Base-by-base conservation (phyloP, 2,888 invertebrate genomes). In the Oscheius sp. region DNA sequence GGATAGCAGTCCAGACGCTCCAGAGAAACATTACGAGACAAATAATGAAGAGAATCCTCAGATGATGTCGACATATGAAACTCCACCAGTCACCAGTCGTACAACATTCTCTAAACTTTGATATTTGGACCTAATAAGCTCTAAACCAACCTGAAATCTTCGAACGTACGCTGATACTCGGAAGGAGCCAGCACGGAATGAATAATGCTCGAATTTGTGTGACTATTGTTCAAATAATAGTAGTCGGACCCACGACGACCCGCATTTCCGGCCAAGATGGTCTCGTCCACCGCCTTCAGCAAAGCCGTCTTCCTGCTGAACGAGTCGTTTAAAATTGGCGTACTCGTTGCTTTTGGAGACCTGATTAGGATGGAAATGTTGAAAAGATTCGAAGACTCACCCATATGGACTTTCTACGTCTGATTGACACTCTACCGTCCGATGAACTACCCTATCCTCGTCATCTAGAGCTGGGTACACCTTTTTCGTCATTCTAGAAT, bases 291-390 rank as follows among this genome's bases (percentile, higher is more conserved):
- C 5, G n/a, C 42, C 7, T 42, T 42, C 42, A 42, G 42, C 42
- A 42, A 42, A 42, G 42, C 42, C 42, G 42, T 42, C 42, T 42
- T 42, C 42, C 42, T 42, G 7, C 7, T 3, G 4, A 42, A 7
- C 7, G 42, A 42, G 42, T 48, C 63, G 2, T 47, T 32, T 48
- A 29, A 10, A 21, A 29, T 63, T 2, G 63, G 63, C 29, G 63
- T 63, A 50, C 63, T 63, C 1, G 63, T 29, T 9, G 63, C 63
- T 29, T 47, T 63, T n/a, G 63, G 63, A 47, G 63, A 63, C 9
- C 63, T 63, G n/a, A 63, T n/a, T 21, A 7, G 7, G 4, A 21
- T 53, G 37, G 7, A 60, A 37, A 35, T 60, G 2, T 2, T 13
- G 5, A 35, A 7, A 10, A 60, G 37, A 60, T 35, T 37, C 35